phyloP scores from a whole-genome alignment of 1,140 invertebrate species.

The Hyles euphorbiae region DNA sequence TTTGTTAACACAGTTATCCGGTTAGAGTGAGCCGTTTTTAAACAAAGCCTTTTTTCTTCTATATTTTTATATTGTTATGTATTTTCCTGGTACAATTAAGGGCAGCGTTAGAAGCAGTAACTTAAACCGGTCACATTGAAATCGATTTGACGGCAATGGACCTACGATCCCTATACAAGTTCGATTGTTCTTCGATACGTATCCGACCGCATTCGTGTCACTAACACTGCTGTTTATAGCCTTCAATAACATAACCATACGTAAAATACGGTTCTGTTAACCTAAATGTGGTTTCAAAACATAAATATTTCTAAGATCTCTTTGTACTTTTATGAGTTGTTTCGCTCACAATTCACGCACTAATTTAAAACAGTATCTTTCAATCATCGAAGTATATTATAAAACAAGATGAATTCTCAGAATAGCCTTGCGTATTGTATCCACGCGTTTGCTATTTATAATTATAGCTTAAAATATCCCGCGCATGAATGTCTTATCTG shows the following conservation, averaged over 20 bases:
- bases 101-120: too few relatives aligned
- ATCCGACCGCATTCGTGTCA: not conserved
- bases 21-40: too few relatives aligned
- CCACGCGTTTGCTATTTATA: conserved; percentile 68
- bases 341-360: conserved; percentile 30
- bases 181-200: too few relatives aligned
- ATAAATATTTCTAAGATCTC: conserved; percentile 34
- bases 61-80: too few relatives aligned
- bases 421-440: conserved; percentile 66
- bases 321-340: conserved; percentile 39
- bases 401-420: conserved; percentile 59
- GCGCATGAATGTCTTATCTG: conserved; percentile 38
- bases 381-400: conserved; percentile 48
- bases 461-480: conserved; percentile 55
- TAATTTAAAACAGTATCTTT: conserved; percentile 41
- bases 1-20: too few relatives aligned
- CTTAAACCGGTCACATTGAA: too few relatives aligned
- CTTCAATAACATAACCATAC: conserved; percentile 26
- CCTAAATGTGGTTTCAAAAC: conserved; percentile 36
- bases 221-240: conserved; percentile 28
- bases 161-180: too few relatives aligned
- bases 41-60: too few relatives aligned
- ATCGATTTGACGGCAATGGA: too few relatives aligned
- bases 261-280: conserved; percentile 37
- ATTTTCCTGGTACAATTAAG: too few relatives aligned